These are phyloP conservation scores for Synergus gifuensis DNA, from an alignment of 2,888 invertebrate genomes.

Conservation along the genomic window DNA sequence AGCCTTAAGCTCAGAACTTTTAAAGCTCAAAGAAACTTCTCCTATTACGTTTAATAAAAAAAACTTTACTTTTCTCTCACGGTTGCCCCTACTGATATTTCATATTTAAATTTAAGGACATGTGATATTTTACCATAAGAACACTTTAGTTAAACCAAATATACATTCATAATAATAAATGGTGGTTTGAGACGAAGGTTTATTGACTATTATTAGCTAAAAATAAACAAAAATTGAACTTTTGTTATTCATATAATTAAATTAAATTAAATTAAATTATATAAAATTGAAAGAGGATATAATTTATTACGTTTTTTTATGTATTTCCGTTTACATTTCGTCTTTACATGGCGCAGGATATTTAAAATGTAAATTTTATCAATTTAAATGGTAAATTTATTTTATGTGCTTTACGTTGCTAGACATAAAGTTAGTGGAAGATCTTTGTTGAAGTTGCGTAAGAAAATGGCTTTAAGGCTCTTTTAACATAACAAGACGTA, in stretches of 20 bases:
- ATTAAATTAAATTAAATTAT: too few species aligned
- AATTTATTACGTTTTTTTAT: background rate
- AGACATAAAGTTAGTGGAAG: background rate
- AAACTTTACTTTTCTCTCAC: background rate
- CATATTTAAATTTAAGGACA: too few species aligned
- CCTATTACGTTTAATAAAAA: background rate
- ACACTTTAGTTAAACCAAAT: too few species aligned
- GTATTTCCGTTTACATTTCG: background rate
- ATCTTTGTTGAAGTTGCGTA: background rate
- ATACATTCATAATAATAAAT: too few species aligned
- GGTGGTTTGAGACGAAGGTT: too few species aligned
- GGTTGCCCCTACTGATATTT: background rate
- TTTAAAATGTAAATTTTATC: background rate
- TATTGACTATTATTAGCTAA: too few species aligned
- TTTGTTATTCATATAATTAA: too few species aligned
- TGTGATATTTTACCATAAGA: too few species aligned
- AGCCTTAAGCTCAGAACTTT: background rate
- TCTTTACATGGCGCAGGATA: background rate
- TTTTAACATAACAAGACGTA: slow-evolving; percentile 30
- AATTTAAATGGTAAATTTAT: background rate
- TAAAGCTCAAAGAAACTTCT: background rate
- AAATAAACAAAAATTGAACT: too few species aligned
- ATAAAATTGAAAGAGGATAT: background rate
- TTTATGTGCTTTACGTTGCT: background rate
- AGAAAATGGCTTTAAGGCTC: slow-evolving; percentile 29